A percentile compares a stretch with the other conserved stretches of the same genome.
These are phyloP conservation scores for Pangasius krempfi DNA, from an alignment of 2,797 vertebrate genomes.

Conservation along the genomic window DNA sequence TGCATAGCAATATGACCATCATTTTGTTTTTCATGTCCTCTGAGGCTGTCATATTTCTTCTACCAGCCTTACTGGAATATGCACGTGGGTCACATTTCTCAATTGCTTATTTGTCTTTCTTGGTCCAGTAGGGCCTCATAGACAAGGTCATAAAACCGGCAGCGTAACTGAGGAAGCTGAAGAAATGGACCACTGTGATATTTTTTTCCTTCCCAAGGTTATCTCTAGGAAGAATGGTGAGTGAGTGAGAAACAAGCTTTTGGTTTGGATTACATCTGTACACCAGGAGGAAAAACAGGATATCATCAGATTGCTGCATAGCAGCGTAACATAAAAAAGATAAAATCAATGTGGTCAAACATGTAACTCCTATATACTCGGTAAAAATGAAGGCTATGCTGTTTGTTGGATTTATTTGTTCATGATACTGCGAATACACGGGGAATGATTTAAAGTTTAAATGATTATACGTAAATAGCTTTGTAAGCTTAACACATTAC, in stretches of 20 bases:
- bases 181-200: conserved; percentile 48
- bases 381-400: conserved; percentile 30
- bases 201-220: conserved; percentile 58
- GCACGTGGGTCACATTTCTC: conserved; percentile 46
- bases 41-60: conserved; percentile 17
- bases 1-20: background rate
- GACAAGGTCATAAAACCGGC: conserved; percentile 51
- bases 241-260: conserved; percentile 41
- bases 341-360: conserved; percentile 36
- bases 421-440: background rate
- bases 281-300: conserved; percentile 41
- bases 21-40: background rate
- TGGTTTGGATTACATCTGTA: conserved; percentile 53
- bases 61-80: conserved; percentile 3
- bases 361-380: background rate
- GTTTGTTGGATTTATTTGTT: conserved; percentile 13
- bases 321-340: conserved; percentile 45
- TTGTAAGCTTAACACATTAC: conserved; percentile 42
- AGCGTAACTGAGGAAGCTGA: conserved; percentile 44
- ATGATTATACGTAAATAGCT: conserved; percentile 40
- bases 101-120: conserved; percentile 51
- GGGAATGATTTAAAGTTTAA: conserved; percentile 45
- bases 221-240: conserved; percentile 49
- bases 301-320: conserved; percentile 38
- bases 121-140: conserved; percentile 36